Evolutionary conservation across 2,888 invertebrate species (phyloP).

Genomic region (Apodemia hepburni): DNA sequence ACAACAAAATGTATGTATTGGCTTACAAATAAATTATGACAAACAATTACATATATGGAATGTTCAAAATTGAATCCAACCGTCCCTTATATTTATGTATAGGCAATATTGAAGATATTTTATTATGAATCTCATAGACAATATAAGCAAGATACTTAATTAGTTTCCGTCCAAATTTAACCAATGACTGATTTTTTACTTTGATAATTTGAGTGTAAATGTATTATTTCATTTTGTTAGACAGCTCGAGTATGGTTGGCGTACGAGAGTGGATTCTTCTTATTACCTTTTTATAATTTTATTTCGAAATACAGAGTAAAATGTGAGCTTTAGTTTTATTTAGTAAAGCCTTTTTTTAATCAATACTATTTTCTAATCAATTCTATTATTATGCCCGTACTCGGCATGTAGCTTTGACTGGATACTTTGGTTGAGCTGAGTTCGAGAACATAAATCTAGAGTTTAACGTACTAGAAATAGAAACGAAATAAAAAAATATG

Average conservation of each 20-base stretch:
- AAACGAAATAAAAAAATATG: too few species aligned
- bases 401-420: too few species aligned
- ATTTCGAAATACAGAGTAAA: slow-evolving; percentile 37
- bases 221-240: slow-evolving; percentile 52
- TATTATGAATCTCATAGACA: slow-evolving; percentile 49
- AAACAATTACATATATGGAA: slow-evolving; percentile 13
- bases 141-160: slow-evolving; percentile 64
- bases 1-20: background rate
- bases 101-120: slow-evolving; percentile 26
- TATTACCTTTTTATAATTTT: slow-evolving; percentile 58
- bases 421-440: too few species aligned
- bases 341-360: background rate
- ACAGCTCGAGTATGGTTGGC: slow-evolving; percentile 46
- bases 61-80: slow-evolving; percentile 44
- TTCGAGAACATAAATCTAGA: too few species aligned
- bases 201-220: slow-evolving; percentile 44
- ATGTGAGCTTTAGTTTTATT: background rate
- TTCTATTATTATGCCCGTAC: too few species aligned
- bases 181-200: slow-evolving; percentile 68
- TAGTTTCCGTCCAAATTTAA: slow-evolving; percentile 76
- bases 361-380: too few species aligned
- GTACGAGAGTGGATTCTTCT: slow-evolving; percentile 47
- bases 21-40: background rate
- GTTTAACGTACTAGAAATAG: too few species aligned
- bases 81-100: slow-evolving; percentile 46